These are phyloP conservation scores for Sminthopsis crassicaudata DNA, from an alignment of 2,113 vertebrate species.

Conservation along the genomic window DNA sequence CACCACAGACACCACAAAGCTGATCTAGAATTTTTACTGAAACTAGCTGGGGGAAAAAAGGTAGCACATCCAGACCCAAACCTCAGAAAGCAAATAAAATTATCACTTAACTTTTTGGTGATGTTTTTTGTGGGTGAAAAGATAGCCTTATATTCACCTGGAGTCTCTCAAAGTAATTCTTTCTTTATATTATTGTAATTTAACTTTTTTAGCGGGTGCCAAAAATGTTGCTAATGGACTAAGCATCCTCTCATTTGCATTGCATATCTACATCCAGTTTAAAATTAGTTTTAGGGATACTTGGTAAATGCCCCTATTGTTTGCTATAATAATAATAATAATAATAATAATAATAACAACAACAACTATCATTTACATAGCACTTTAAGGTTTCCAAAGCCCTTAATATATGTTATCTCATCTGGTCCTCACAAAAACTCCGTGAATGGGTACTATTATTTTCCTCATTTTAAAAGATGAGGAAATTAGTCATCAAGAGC, in stretches of 20 bases:
- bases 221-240: neutral
- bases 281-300: neutral
- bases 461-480: neutral
- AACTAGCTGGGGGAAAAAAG: neutral
- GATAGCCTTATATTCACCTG: neutral
- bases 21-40: neutral
- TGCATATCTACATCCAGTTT: neutral
- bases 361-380: neutral
- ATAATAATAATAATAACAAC: neutral
- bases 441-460: neutral
- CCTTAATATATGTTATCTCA: neutral
- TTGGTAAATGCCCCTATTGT: neutral
- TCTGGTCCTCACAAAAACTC: neutral
- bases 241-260: neutral
- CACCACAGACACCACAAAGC: neutral
- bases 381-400: neutral
- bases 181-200: neutral
- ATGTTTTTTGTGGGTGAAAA: neutral
- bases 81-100: neutral
- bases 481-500: neutral
- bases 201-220: neutral
- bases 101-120: neutral
- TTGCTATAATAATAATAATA: neutral
- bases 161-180: neutral
- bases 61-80: neutral